Base-by-base conservation (phyloP, 53 echinoderm and acorn worm species). In the Antedon mediterranea region DNA sequence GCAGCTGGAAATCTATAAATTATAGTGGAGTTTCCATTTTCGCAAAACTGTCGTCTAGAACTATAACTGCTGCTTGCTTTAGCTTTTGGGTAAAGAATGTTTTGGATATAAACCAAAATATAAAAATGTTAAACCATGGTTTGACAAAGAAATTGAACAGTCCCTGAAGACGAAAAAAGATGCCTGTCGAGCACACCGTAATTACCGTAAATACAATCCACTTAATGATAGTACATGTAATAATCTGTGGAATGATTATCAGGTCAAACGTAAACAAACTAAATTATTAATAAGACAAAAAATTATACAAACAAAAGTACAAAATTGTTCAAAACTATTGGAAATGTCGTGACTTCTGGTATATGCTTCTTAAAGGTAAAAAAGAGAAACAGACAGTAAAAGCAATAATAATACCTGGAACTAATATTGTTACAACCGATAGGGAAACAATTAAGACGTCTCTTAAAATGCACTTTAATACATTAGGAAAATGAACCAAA, bases 291-390 rank as follows among this genome's bases (percentile, higher is more conserved):
- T 57, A 11, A 57, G 20, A 57, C 57, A 57, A 57, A 57, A 57
- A 57, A 57, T 57, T 57, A 57, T 57, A 18, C 7, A 57, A 57
- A 57, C n/a, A 9, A 57, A 57, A 37, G 57, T 57, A 57, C 57
- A 57, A 57, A 6, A 57, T 57, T 57, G 57, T 18, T 57, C 57
- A 18, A 57, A 57, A 57, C 20, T 57, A 57, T 15, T 57, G 57
- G 57, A 57, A 23, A 57, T 57, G 57, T 57, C 57, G 57, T 11
- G 57, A 57, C 23, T 57, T 37, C 23, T 57, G 57, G 57, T 2
- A 57, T 57, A 57, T 57, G 57, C 57, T 57, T 57, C n/a, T n/a
- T n/a, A 57, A 57, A 57, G 57, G 57, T 57, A 57, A 57, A 57
- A 57, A 23, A 18, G 1, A 57, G 23, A 57, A 13, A 11, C 9